Evolutionary conservation across 2,113 vertebrate species (phyloP), one percentile per base, ranked within the genome.

Genomic region (Sinocyclocheilus rhinocerous): DNA sequence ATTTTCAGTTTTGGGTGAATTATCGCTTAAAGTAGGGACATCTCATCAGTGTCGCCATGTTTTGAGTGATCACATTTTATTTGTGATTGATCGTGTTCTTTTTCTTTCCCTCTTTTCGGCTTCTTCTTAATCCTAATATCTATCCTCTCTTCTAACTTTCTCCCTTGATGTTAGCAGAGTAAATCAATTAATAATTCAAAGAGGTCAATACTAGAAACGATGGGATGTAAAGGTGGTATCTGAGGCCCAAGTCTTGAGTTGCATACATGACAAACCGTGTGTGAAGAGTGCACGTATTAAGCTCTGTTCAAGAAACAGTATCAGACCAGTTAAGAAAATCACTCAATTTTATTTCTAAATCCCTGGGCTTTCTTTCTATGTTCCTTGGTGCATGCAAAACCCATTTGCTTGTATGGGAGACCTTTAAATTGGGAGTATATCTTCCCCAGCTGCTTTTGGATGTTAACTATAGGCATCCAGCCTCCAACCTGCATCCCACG

Each of bases 161-260:
- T 82, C 87, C 59, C 20, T 69, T 73, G 26, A 36, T 85, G 48
- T 92, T 90, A 89, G 87, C 79, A 89, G 87, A 92, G 90, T 93
- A 85, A 90, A 90, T 93, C 87, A 89, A 91, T 90, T 36, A 90
- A 89, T 93, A 90, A 89, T 79, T 92, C 50, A 81, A 61, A 75
- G 75, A 78, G 82, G 85, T 69, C 50, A 76, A 81, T 67, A 63
- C 67, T 70, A 81, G 78, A 88, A 76, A 90, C 84, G 88, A 84
- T 79, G 29, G 45, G 67, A 55, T 42, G 33, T 70, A 65, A 76
- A 81, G 11, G 20, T 52, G 10, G 82, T 65, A 76, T 85, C 39
- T 1, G 1, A 26, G 75, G 83, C 73, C 87, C 72, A 82, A 70
- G 36, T 89, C 75, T 90, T 76, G 82, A 70, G 26, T 89, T 91